Evolutionary conservation across 2,797 vertebrate genomes (phyloP), one percentile per base, ranked within the genome.

Genomic region (Spinibarbus caldwelli): DNA sequence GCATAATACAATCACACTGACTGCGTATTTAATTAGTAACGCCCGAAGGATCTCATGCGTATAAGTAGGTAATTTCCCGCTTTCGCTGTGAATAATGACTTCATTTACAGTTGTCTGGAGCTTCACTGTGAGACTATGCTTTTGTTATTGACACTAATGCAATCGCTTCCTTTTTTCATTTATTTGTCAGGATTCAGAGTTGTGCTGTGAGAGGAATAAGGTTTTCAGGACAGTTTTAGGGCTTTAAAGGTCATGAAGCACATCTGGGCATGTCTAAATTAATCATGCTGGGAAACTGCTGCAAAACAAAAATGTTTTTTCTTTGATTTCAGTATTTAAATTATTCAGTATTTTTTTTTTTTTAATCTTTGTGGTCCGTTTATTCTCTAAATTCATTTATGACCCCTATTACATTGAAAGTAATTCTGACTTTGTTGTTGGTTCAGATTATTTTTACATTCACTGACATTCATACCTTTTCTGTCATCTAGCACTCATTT

Each of bases 61-160:
- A 45, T 85, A 85, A 82, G 31, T n/a, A 71, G 78, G 62, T 71
- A 78, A 62, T 86, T 87, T 87, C 47, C 82, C 23, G 14, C 54
- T 45, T 70, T 82, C 68, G 19, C 71, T 54, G 64, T 80, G 80
- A 86, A 59, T 84, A 86, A 90, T 83, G 66, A 78, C 57, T 81
- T 83, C 17, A 85, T 81, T 82, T 70, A 82, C 49, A 34, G 14
- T 80, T 26, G 38, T 21, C 29, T 38, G 59, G 45, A 62, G 73
- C 47, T 15, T 15, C n/a, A 72, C 54, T 19, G 31, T 70, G 52
- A 49, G 47, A 45, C 57, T 43, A 45, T 68, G 62, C 19, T 31
- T 31, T 43, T 64, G 54, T 83, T 52, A 80, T 71, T 77, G 54
- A 31, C 45, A 47, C 31, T 49, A 29, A 73, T 72, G 6, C n/a